phyloP scores from a whole-genome alignment of 2,113 vertebrate genomes.

The Anoura caudifer region DNA sequence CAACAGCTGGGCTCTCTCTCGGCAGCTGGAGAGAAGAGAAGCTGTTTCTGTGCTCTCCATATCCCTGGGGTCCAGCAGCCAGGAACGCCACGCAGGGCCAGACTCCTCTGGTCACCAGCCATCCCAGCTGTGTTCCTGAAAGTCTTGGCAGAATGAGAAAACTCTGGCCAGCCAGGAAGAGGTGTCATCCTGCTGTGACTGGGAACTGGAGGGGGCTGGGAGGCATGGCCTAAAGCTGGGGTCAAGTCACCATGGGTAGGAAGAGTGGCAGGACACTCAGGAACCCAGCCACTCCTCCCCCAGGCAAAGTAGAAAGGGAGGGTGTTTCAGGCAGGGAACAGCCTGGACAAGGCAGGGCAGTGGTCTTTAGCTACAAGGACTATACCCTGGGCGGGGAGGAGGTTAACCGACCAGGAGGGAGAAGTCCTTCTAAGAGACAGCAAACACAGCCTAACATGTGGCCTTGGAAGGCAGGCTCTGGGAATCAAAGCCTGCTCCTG shows the following conservation, averaged over 20 bases:
- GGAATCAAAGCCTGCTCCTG: not conserved
- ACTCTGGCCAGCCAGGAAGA: not conserved
- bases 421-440: no score
- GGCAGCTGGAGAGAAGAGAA: not conserved
- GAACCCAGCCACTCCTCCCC: not conserved
- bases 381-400: rapidly evolving
- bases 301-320: not conserved
- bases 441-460: rapidly evolving
- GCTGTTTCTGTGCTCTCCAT: not conserved
- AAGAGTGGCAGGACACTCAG: not conserved
- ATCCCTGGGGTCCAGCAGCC: not conserved
- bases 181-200: not conserved
- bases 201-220: not conserved
- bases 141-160: not conserved
- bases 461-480: not conserved
- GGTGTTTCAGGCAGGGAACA: not conserved
- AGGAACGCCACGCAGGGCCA: not conserved
- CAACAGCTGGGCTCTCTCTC: not conserved
- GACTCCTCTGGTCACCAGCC: not conserved
- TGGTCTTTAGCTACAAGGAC: rapidly evolving
- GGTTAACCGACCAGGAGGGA: not conserved
- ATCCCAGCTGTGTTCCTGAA: not conserved
- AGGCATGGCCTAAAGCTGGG: not conserved
- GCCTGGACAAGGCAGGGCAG: not conserved
- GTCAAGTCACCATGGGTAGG: not conserved